A percentile compares a stretch with the other conserved stretches of the same genome.
phyloP scores from a whole-genome alignment of 2,797 vertebrate genomes.

The Pterois miles region DNA sequence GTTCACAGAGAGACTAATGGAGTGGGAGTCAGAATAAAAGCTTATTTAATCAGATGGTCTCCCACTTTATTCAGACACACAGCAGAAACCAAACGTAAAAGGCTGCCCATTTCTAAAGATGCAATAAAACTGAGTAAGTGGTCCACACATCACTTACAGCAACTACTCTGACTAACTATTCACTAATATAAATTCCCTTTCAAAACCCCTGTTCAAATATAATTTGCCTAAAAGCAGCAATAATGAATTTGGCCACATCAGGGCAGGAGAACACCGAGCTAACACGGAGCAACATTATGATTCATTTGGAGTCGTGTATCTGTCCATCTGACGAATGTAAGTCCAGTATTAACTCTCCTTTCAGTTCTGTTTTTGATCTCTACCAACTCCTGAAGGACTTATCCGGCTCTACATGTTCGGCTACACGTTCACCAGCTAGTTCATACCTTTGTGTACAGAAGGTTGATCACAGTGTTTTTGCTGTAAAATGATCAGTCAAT shows the following conservation, averaged over 20 bases:
- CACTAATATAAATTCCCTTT: not conserved
- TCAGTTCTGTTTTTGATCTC: not conserved
- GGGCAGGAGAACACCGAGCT: not conserved
- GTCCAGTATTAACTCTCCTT: not conserved
- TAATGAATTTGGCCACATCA: not conserved
- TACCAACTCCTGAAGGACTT: not conserved
- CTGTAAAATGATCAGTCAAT: not conserved
- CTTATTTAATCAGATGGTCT: not conserved
- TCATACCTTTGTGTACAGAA: not conserved
- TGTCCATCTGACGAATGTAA: not conserved
- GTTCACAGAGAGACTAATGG: not conserved
- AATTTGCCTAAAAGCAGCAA: not conserved
- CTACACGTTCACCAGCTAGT: not conserved
- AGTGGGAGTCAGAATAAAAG: not conserved
- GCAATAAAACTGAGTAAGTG: not conserved
- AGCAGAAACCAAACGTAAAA: not conserved
- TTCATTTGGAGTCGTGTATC: not conserved
- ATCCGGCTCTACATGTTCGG: not conserved
- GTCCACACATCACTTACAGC: not conserved
- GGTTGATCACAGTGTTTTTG: not conserved
- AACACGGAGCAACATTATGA: not conserved
- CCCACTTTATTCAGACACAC: not conserved
- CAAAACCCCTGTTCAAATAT: not conserved
- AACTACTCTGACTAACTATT: too few species aligned
- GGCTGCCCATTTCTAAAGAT: not conserved